Conservation (phyloP, 2,888 invertebrate genomes). For the Mimas tiliae region DNA sequence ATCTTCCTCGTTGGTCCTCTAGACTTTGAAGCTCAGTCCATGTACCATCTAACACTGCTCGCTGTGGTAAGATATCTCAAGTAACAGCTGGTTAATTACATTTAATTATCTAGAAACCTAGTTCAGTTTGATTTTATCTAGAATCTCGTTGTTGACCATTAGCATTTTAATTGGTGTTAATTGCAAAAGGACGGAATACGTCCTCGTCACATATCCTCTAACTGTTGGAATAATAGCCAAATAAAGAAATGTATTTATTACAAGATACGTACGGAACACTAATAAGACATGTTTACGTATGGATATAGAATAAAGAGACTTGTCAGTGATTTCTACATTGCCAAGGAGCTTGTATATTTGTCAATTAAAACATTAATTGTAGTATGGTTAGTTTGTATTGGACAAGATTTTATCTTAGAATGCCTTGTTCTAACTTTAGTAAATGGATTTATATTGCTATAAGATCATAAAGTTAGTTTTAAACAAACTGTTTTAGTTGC, state of each 20-base stretch:
- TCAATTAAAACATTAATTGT: not conserved
- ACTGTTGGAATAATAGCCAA: not conserved
- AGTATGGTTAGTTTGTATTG: not conserved
- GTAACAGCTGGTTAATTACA: constrained; percentile 14
- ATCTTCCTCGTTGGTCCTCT: constrained; percentile 90
- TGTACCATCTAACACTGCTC: constrained; percentile 93
- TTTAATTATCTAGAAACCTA: not conserved
- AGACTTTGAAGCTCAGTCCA: constrained; percentile 95
- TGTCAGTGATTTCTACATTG: constrained; percentile 12
- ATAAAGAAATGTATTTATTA: constrained; percentile 11
- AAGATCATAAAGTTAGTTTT: not conserved
- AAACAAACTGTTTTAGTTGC: not conserved
- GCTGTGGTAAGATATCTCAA: constrained; percentile 89
- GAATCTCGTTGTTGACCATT: constrained; percentile 12
- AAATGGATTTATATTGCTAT: not conserved
- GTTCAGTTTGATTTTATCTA: constrained; percentile 2
- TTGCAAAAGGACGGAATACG: constrained; percentile 23
- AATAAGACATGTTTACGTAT: not conserved
- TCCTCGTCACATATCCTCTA: constrained; percentile 25
- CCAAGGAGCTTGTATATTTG: constrained; percentile 19
- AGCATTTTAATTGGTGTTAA: constrained; percentile 18
- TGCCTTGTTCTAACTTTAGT: constrained; percentile 8
- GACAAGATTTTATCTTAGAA: constrained; percentile 3
- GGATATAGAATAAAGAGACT: not conserved
- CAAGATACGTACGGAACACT: constrained; percentile 1